Evolutionary conservation across 2,113 vertebrate genomes (phyloP).

Genomic region (Lampris megalopsis): DNA sequence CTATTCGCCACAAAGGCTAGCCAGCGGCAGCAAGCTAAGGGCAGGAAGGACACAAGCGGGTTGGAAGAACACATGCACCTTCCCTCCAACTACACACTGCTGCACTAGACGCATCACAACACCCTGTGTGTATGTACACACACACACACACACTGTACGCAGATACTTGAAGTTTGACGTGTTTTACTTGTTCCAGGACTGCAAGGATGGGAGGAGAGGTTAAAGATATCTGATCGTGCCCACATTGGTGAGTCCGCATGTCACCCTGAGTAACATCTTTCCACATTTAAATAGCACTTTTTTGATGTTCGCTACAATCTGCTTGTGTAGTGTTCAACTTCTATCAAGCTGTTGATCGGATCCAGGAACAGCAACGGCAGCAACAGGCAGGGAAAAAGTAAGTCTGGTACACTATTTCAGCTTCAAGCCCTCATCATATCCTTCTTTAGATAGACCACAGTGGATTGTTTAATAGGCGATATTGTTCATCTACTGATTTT

Average conservation of each 20-base stretch:
- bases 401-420: conserved; percentile 10
- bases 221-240: conserved; percentile 86
- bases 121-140: too few species aligned
- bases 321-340: conserved; percentile 84
- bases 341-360: conserved; percentile 85
- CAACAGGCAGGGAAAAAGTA: conserved; percentile 86
- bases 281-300: neutral
- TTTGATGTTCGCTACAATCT: neutral
- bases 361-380: conserved; percentile 86
- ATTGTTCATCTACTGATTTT: rapidly evolving
- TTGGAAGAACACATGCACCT: too few species aligned
- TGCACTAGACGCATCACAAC: too few species aligned
- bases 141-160: too few species aligned
- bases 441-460: neutral
- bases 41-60: too few species aligned
- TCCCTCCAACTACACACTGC: too few species aligned
- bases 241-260: conserved; percentile 80
- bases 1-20: too few species aligned
- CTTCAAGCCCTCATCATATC: neutral
- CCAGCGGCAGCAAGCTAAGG: too few species aligned
- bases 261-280: neutral
- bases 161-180: neutral
- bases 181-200: conserved; percentile 69
- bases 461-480: neutral
- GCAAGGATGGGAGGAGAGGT: conserved; percentile 84